Evolutionary conservation across 2,797 vertebrate species (phyloP), one percentile per base, ranked within the genome.

Genomic region (Acanthurus tractus): DNA sequence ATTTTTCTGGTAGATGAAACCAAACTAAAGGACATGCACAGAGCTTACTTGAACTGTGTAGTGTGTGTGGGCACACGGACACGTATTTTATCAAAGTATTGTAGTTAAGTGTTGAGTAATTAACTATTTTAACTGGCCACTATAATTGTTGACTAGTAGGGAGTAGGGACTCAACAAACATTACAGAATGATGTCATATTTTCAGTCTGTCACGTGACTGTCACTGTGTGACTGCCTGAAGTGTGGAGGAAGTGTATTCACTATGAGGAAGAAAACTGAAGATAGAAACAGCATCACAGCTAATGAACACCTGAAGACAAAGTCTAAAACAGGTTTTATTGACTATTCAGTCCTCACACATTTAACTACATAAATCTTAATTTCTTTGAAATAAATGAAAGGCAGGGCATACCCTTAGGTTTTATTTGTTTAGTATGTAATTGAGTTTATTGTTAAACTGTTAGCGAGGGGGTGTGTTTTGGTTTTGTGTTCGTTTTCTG

Each of bases 1-100:
- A 82, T 81, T 92, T 93, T 87, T 87, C 77, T 45, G 22, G 63
- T 82, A 84, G 87, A 92, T 86, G 83, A 92, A 93, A 89, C 88
- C 84, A 90, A 88, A 86, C 87, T 85, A 77, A 61, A 86, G 78
- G 85, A 70, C 79, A 66, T 79, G 76, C 72, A 75, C 63, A 63
- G 67, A 65, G 78, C 82, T 87, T 81, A 88, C 79, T 74, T 46
- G 65, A 79, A 82, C 70, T 50, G 53, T 64, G 54, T 52, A 20
- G 34, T 74, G 63, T 74, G 17, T 52, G 34, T 73, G 18, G 9
- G 34, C 29, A 40, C 38, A n/a, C 57, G 46, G 54, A 29, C 29
- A 40, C 45, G 14, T 44, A 42, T 62, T 78, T 45, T 53, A 18
- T 58, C n/a, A 40, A 38, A 22, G 50, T 54, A 12, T 42, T 10